These are phyloP conservation scores for Enteromius anoplus DNA, from an alignment of 2,797 vertebrate species.

Conservation along the genomic window DNA sequence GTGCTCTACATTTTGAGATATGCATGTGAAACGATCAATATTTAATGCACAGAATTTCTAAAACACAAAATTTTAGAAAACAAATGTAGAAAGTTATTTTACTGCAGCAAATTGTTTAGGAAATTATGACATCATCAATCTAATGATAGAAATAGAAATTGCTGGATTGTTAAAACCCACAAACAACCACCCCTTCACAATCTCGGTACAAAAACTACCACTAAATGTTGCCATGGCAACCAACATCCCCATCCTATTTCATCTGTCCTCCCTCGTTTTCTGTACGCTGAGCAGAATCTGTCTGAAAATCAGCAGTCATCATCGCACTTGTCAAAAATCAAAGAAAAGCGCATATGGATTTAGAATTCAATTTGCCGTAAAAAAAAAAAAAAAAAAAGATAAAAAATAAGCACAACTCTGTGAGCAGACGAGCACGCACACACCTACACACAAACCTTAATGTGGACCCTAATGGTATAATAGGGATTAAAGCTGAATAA, in stretches of 20 bases:
- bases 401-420: neutral
- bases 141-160: conserved; percentile 4
- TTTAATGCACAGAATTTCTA: neutral
- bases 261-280: conserved; percentile 47
- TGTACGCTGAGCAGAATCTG: conserved; percentile 29
- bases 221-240: conserved; percentile 53
- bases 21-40: neutral
- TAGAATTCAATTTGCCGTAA: conserved; percentile 14
- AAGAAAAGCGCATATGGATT: conserved; percentile 14
- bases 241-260: conserved; percentile 40
- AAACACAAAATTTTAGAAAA: neutral
- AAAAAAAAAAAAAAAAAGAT: neutral
- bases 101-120: neutral
- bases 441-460: conserved; percentile 3
- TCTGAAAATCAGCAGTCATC: conserved; percentile 46
- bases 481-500: conserved; percentile 34
- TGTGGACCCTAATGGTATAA: conserved; percentile 15
- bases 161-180: conserved; percentile 22
- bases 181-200: conserved; percentile 20
- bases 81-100: neutral
- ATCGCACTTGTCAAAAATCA: conserved; percentile 33
- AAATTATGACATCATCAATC: neutral
- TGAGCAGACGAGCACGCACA: neutral
- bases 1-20: neutral
- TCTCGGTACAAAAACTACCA: conserved; percentile 35